Evolutionary conservation across 2,888 invertebrate genomes (phyloP), one percentile per base, ranked within the genome.

Genomic region (Lycocerus yunnanus): DNA sequence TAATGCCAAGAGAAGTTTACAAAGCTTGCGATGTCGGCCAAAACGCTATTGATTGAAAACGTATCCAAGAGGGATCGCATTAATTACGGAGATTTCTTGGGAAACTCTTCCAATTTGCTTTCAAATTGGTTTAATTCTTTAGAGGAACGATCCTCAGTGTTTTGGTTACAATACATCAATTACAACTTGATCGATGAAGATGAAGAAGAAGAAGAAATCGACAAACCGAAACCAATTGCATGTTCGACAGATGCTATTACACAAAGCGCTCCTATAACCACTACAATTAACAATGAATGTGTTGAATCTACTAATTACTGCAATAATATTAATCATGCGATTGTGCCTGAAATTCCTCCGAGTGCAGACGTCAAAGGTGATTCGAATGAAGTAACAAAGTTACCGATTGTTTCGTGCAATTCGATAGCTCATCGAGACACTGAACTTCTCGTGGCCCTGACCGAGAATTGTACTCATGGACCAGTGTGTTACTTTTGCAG

Each of bases 401-500:
- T 74, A 66, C 76, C 74, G n/a, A 79, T 81, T 14, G 78, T 74
- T 67, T 80, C 84, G 16, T 88, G 88, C 77, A 84, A 84, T 76
- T 87, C 87, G 73, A 87, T 88, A 43, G 88, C 88, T 16, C 88
- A 88, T 78, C 78, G 87, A 72, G 88, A 88, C 77, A 84, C 86
- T 8, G 87, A 87, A 80, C 82, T 88, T 68, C 82, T 88, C 70
- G 82, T 86, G 66, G 88, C 87, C 66, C 80, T 88, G 71, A 83
- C 84, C 67, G 87, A 87, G 80, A 87, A 87, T 80, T 87, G 87
- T 78, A 83, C 85, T 5, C 83, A 86, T 73, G 87, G 86, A 73
- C 85, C 87, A 15, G 86, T 87, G 73, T 88, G 88, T 81, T 87
- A 87, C 79, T 88, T 88, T 81, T 88, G 88, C 87, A 88, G 88